These are phyloP conservation scores for Parus major DNA, from an alignment of 2,113 vertebrate genomes.

Conservation along the genomic window DNA sequence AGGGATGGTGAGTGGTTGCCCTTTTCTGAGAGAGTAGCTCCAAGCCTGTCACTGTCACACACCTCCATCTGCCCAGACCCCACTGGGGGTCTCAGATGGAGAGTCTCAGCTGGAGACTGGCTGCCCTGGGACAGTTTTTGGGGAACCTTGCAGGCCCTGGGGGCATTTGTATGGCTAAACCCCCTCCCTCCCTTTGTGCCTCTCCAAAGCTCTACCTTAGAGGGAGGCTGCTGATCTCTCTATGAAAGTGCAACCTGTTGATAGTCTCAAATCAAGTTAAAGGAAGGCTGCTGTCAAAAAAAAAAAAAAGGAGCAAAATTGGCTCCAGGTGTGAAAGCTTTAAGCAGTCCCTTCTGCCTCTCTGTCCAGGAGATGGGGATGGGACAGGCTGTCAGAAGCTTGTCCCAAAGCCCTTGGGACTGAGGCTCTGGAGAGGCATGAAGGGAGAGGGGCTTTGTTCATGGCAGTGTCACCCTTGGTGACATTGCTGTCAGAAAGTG, in stretches of 20 bases:
- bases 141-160: background rate
- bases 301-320: background rate
- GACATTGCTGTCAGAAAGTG: background rate
- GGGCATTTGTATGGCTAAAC: background rate
- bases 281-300: background rate
- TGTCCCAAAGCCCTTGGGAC: background rate
- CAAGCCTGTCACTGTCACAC: background rate
- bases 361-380: background rate
- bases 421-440: background rate
- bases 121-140: background rate
- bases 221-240: background rate
- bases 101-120: no score
- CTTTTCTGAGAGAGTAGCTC: background rate
- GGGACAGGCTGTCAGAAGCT: background rate
- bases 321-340: background rate
- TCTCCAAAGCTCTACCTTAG: background rate
- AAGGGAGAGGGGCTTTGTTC: background rate
- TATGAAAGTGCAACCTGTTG: background rate
- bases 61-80: background rate
- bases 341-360: background rate
- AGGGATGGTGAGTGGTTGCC: background rate
- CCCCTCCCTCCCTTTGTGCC: background rate
- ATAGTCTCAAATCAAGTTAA: background rate
- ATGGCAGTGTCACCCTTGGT: background rate
- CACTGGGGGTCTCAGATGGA: no score